Evolutionary conservation across 2,888 invertebrate genomes (phyloP).

Genomic region (Chaetogeoica ovagalla): DNA sequence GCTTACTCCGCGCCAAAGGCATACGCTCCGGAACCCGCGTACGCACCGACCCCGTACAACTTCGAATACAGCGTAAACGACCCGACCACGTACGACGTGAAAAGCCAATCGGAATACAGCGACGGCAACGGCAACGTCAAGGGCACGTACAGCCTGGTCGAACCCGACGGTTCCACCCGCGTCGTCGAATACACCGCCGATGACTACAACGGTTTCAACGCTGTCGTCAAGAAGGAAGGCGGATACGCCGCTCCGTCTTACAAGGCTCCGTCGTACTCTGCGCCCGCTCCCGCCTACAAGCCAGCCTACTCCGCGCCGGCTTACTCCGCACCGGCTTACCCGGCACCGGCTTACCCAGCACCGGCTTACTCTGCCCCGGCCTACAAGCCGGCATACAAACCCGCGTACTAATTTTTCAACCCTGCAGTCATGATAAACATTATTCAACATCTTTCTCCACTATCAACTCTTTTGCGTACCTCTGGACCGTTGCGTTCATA

Average conservation of each 20-base stretch:
- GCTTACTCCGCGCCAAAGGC: slow-evolving; percentile 57
- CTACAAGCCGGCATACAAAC: slow-evolving; percentile 46
- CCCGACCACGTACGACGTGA: slow-evolving; percentile 73
- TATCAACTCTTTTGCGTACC: not conserved
- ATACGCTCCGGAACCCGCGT: slow-evolving; percentile 42
- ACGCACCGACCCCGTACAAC: slow-evolving; percentile 49
- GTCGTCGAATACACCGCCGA: slow-evolving; percentile 68
- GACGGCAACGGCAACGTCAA: slow-evolving; percentile 62
- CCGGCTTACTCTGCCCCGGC: slow-evolving; percentile 38
- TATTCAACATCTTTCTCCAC: slow-evolving; percentile 3
- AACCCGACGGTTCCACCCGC: slow-evolving; percentile 69
- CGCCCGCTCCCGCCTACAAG: slow-evolving; percentile 51
- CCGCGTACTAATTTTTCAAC: slow-evolving; percentile 31
- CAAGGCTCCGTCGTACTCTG: slow-evolving; percentile 28
- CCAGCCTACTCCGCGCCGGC: slow-evolving; percentile 56
- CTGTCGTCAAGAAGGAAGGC: slow-evolving; percentile 47
- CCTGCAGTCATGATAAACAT: not conserved
- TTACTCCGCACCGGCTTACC: slow-evolving; percentile 54
- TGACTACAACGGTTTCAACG: slow-evolving; percentile 48
- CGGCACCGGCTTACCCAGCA: slow-evolving; percentile 58
- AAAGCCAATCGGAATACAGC: slow-evolving; percentile 63
- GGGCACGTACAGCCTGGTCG: slow-evolving; percentile 45
- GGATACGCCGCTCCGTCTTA: slow-evolving; percentile 49
- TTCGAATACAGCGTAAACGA: slow-evolving; percentile 58
- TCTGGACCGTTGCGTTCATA: slow-evolving; percentile 40